A percentile compares a stretch with the other conserved stretches of the same genome.
Evolutionary conservation across 2,888 invertebrate genomes (phyloP).

Genomic region (Ophion ventricosus): DNA sequence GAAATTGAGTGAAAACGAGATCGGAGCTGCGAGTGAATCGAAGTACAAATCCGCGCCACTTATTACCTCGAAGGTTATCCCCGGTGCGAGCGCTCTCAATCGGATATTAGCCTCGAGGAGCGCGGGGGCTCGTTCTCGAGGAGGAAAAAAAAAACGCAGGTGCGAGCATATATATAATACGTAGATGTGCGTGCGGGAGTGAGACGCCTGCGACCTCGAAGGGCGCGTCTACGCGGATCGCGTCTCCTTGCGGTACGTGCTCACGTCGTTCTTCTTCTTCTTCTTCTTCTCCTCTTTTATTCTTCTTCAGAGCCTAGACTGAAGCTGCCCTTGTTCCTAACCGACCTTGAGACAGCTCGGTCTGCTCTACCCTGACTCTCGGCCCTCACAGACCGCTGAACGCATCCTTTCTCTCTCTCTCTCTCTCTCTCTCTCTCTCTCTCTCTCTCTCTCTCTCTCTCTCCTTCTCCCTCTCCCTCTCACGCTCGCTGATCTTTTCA

Average conservation of each 20-base stretch:
- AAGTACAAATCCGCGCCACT: slow-evolving; percentile 64
- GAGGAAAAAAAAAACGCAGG: slow-evolving; percentile 58
- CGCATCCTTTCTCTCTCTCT: slow-evolving; percentile 70
- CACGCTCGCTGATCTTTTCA: too few relatives aligned
- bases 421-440: slow-evolving; percentile 39
- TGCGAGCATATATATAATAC: slow-evolving; percentile 64
- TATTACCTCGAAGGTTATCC: slow-evolving; percentile 66
- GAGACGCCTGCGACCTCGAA: slow-evolving; percentile 78
- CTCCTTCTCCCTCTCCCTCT: background rate
- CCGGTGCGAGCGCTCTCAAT: slow-evolving; percentile 54
- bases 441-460: slow-evolving; percentile 65
- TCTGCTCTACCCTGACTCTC: slow-evolving; percentile 72
- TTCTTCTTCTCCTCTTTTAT: slow-evolving; percentile 45
- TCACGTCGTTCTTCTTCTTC: slow-evolving; percentile 30
- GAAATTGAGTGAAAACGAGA: slow-evolving; percentile 43
- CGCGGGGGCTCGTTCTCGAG: slow-evolving; percentile 39
- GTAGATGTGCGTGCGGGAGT: slow-evolving; percentile 72
- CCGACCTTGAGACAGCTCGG: slow-evolving; percentile 80
- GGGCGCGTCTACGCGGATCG: slow-evolving; percentile 78
- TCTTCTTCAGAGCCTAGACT: slow-evolving; percentile 74
- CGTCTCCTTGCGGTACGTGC: slow-evolving; percentile 53
- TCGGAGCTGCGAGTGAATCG: slow-evolving; percentile 47
- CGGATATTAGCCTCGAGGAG: slow-evolving; percentile 67
- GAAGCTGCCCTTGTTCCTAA: slow-evolving; percentile 81
- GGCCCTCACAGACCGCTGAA: slow-evolving; percentile 71